A percentile compares a stretch with the other conserved stretches of the same genome.
These are phyloP conservation scores for Paratilapia polleni DNA, from an alignment of 2,113 vertebrate species.

Conservation along the genomic window DNA sequence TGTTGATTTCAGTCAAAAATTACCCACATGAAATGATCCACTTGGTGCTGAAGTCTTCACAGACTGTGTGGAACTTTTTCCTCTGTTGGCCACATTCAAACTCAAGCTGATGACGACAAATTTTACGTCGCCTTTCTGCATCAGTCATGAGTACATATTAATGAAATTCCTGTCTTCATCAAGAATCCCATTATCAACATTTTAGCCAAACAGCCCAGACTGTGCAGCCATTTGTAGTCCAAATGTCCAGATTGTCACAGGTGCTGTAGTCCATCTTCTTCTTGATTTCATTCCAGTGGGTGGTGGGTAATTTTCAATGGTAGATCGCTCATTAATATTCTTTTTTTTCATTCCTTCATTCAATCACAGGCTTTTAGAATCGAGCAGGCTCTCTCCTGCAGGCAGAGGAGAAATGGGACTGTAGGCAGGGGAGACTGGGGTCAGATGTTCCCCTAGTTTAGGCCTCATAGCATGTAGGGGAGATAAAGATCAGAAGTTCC, in stretches of 20 bases:
- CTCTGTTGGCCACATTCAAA: slow-evolving; percentile 42
- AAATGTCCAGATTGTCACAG: slow-evolving; percentile 61
- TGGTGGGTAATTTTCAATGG: slow-evolving; percentile 45
- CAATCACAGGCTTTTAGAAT: slow-evolving; percentile 74
- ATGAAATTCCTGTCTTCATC: slow-evolving; percentile 15
- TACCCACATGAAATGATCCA: slow-evolving; percentile 53
- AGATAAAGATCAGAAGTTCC: slow-evolving; percentile 30
- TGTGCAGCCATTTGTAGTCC: slow-evolving; percentile 45
- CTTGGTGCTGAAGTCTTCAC: slow-evolving; percentile 45
- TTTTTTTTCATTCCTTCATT: slow-evolving; percentile 73
- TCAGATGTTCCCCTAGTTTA: slow-evolving; percentile 28
- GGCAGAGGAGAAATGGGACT: slow-evolving; percentile 72
- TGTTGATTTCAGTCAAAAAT: slow-evolving; percentile 75
- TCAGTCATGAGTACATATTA: not conserved
- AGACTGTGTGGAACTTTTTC: not conserved
- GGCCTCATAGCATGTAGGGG: slow-evolving; percentile 48
- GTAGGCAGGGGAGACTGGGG: slow-evolving; percentile 27
- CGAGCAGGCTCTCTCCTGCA: slow-evolving; percentile 74
- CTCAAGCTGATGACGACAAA: slow-evolving; percentile 17
- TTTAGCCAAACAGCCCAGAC: slow-evolving; percentile 22
- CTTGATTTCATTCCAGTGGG: slow-evolving; percentile 41
- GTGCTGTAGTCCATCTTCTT: slow-evolving; percentile 15
- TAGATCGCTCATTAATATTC: slow-evolving; percentile 59
- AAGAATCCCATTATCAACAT: slow-evolving; percentile 15
- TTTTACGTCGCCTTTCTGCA: not conserved